phyloP scores from a whole-genome alignment of 92 coral and sea anemone species.

The Palythoa heliodiscus region DNA sequence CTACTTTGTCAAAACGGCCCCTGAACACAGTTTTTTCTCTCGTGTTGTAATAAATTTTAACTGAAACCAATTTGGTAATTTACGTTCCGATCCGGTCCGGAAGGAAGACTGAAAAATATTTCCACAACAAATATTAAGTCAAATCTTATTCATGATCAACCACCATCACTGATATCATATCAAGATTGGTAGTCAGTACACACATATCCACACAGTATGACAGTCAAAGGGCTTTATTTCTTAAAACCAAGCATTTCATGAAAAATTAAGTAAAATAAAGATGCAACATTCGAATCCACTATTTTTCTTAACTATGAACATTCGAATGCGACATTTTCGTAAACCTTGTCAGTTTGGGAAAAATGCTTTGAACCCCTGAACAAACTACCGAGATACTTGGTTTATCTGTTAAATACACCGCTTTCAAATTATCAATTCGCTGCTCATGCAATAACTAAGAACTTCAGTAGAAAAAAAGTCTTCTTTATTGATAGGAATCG shows the following conservation, averaged over 20 bases:
- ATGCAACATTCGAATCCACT: not conserved
- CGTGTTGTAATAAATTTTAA: not conserved
- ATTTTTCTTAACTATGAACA: not conserved
- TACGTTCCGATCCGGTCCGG: not conserved
- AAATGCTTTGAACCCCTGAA: too few relatives aligned
- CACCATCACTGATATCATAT: too few relatives aligned
- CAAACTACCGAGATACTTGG: too few relatives aligned
- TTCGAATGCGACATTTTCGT: not conserved
- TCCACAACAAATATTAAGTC: not conserved
- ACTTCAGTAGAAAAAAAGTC: too few relatives aligned
- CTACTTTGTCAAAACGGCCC: too few relatives aligned
- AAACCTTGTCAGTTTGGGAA: too few relatives aligned
- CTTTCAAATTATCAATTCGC: too few relatives aligned
- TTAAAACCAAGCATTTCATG: not conserved
- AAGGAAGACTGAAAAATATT: not conserved
- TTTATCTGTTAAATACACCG: too few relatives aligned
- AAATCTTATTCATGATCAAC: not conserved
- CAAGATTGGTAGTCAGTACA: too few relatives aligned
- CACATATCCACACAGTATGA: too few relatives aligned
- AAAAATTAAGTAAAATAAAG: not conserved
- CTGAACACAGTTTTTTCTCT: not conserved
- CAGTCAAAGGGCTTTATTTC: not conserved
- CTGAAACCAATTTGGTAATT: not conserved
- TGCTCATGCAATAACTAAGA: too few relatives aligned
- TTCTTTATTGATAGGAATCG: too few relatives aligned